phyloP scores from a whole-genome alignment of 30 jellyfish, hydroid and myxozoan genomes.

The Mastigias papua region DNA sequence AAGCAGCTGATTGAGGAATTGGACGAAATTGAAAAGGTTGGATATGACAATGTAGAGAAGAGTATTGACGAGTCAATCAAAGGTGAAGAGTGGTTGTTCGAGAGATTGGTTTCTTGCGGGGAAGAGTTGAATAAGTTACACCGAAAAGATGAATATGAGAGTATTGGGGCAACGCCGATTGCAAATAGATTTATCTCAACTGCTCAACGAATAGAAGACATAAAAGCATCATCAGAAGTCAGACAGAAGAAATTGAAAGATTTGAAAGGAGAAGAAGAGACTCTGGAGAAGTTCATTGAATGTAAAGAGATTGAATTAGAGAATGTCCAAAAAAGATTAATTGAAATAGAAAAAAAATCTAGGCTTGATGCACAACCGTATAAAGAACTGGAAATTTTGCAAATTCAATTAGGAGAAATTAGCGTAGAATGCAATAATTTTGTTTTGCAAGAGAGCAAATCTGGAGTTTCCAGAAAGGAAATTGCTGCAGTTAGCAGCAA shows the following conservation, averaged over 20 bases:
- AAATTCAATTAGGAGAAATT: not conserved
- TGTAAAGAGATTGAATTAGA: not conserved
- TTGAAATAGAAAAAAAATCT: not conserved
- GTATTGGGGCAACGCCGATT: not conserved
- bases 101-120: not conserved
- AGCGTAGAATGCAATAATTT: not conserved
- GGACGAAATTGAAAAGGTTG: not conserved
- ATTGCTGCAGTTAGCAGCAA: not conserved
- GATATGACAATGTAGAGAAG: not conserved
- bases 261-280: not conserved
- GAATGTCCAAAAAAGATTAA: not conserved
- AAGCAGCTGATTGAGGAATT: slow-evolving; percentile 7
- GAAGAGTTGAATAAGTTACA: not conserved
- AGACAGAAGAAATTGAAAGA: not conserved
- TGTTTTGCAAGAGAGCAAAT: not conserved
- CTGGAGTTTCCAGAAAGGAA: not conserved
- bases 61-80: not conserved
- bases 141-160: not conserved
- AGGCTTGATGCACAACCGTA: not conserved
- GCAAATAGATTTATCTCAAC: not conserved
- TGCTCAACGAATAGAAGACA: not conserved
- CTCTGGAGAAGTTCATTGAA: not conserved
- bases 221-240: not conserved
- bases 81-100: not conserved
- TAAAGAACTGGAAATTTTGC: slow-evolving; percentile 7